Base-by-base conservation (phyloP, 2,113 vertebrate genomes). In the Gnathonemus longibarbis region DNA sequence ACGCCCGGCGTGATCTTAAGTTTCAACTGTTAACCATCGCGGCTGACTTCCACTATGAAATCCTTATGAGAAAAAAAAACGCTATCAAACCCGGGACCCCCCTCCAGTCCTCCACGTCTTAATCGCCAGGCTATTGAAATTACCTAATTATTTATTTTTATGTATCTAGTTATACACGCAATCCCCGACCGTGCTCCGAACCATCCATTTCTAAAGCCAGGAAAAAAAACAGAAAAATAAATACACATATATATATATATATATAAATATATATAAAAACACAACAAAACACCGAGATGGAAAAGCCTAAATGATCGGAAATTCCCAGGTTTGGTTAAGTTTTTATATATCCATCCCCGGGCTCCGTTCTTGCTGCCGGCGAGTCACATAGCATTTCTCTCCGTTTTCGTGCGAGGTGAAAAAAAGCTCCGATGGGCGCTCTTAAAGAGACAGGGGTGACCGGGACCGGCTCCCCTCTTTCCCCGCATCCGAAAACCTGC, bases 381-480 rank as follows among this genome's bases (percentile, higher is more conserved):
- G 92, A 93, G 93, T 94, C 46, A 62, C 93, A 17, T 92, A 93
- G 91, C 94, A 92, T 94, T 94, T 93, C 94, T 94, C 93, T 89
- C 89, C 89, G 50, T 53, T 87, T 93, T 94, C 93, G 92, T 94
- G 94, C 94, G 93, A 95, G 93, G 89, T 89, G 93, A 94, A 90
- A 94, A 93, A 62, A 62, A 62, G 56, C 95, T 95, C 95, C 94
- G 94, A 95, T 94, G 95, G 93, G 92, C 94, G 95, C 94, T 95
- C 95, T 96, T 95, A 97, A 96, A 96, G 95, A 95, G 95, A 95
- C 96, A 96, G 95, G 92, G 94, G 95, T 94, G 93, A 95, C 96
- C 94, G 93, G 94, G 95, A 96, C 95, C 95, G 93, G 91, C 93
- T 90, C 45, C 70, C 90, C 86, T 91, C 91, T 88, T 84, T 94